phyloP scores from a whole-genome alignment of 2,888 invertebrate species.

The Smittia aterrima region DNA sequence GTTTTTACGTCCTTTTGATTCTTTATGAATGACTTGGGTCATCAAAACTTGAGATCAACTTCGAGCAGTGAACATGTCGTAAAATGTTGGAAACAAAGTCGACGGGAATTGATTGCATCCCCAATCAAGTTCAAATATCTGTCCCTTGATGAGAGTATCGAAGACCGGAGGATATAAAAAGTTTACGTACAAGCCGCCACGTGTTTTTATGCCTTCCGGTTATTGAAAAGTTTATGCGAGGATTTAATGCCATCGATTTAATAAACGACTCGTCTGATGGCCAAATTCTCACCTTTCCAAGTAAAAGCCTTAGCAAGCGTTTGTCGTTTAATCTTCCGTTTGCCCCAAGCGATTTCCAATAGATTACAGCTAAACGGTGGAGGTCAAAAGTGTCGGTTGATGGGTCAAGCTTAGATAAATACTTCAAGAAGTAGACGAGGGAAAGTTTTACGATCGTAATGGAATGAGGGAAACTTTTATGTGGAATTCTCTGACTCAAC shows the following conservation, averaged over 20 bases:
- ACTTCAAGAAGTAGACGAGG: not conserved
- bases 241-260: constrained; percentile 3
- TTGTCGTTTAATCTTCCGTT: not conserved
- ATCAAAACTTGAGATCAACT: not conserved
- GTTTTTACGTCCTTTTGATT: not conserved
- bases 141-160: not conserved
- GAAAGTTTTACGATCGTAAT: not conserved
- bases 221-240: constrained; percentile 7
- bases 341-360: not conserved
- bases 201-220: not conserved
- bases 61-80: not conserved
- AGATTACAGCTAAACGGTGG: not conserved
- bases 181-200: not conserved
- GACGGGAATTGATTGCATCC: not conserved
- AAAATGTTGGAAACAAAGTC: constrained; percentile 8
- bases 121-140: not conserved
- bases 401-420: not conserved
- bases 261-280: not conserved
- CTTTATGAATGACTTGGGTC: not conserved
- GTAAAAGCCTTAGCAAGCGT: too few species aligned
- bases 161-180: not conserved
- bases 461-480: not conserved
- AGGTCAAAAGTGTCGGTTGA: not conserved
- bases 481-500: not conserved
- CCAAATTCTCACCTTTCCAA: not conserved